These are phyloP conservation scores for Hypena proboscidalis DNA, from an alignment of 2,888 invertebrate genomes.

Conservation along the genomic window DNA sequence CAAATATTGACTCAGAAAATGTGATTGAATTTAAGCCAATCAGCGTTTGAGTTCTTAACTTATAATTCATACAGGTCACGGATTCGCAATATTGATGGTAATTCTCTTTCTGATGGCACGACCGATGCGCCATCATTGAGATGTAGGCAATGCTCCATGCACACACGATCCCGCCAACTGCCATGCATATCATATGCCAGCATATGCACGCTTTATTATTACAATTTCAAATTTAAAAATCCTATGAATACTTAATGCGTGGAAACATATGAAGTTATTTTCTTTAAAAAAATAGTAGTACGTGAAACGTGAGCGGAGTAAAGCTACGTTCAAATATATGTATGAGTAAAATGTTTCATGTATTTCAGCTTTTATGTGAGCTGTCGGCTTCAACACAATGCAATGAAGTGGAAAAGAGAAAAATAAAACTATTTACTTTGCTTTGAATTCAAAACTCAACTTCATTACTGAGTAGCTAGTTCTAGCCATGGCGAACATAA, in stretches of 20 bases:
- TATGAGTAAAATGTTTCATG: not conserved
- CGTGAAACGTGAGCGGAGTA: not conserved
- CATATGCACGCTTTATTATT: not conserved
- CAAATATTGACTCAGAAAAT: too few relatives aligned
- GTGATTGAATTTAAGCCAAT: too few relatives aligned
- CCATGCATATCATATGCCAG: not conserved
- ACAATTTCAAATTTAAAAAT: conserved; percentile 10
- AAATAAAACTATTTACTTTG: too few relatives aligned
- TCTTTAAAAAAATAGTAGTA: conserved; percentile 10
- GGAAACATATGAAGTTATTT: conserved; percentile 10
- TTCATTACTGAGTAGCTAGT: too few relatives aligned
- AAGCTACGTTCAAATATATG: not conserved
- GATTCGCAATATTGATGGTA: conserved; percentile 49
- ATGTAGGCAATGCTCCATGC: not conserved
- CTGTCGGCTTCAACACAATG: conserved; percentile 15
- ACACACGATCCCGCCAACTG: not conserved
- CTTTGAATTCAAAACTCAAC: too few relatives aligned
- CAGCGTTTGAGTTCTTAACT: too few relatives aligned
- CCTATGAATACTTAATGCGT: conserved; percentile 30
- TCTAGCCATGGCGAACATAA: too few relatives aligned
- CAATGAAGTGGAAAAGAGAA: too few relatives aligned
- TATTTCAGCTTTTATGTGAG: not conserved
- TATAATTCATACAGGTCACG: not conserved
- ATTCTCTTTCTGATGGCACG: conserved; percentile 48
- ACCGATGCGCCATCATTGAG: conserved; percentile 12